phyloP scores from a whole-genome alignment of 2,888 invertebrate genomes.

The Pediacus dermestoides region DNA sequence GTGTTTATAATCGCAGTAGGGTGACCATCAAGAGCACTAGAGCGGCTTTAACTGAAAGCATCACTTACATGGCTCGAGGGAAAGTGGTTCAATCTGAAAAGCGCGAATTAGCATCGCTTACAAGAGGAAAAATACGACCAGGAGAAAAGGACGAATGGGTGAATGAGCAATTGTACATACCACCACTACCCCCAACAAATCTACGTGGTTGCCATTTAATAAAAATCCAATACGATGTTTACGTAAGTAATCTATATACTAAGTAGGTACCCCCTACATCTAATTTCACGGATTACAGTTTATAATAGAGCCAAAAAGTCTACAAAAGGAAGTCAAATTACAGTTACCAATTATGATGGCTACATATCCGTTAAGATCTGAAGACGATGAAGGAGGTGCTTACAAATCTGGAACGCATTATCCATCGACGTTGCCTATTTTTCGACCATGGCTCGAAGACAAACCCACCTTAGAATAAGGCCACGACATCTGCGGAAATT shows the following conservation, averaged over 20 bases:
- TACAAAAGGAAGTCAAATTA: conserved; percentile 87
- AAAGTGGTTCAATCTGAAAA: conserved; percentile 85
- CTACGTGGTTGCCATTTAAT: conserved; percentile 91
- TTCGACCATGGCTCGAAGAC: conserved; percentile 84
- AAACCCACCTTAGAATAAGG: conserved; percentile 51
- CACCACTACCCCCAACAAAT: conserved; percentile 91
- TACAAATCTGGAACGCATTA: conserved; percentile 85
- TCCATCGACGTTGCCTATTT: conserved; percentile 86
- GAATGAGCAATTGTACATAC: conserved; percentile 85
- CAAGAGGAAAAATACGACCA: conserved; percentile 76
- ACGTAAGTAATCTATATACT: conserved; percentile 74
- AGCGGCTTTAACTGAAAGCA: conserved; percentile 83
- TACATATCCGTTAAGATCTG: conserved; percentile 78
- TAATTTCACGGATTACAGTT: no score
- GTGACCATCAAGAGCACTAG: conserved; percentile 81
- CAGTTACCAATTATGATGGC: conserved; percentile 89
- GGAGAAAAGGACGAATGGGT: conserved; percentile 82
- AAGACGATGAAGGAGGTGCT: conserved; percentile 61
- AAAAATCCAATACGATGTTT: conserved; percentile 88
- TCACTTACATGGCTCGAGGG: conserved; percentile 82
- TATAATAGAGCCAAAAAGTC: conserved; percentile 84
- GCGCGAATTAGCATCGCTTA: conserved; percentile 74
- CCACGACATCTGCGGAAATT: no score
- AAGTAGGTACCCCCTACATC: no score
- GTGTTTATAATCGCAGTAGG: conserved; percentile 79